These are phyloP conservation scores for Sceloporus tristichus DNA, from an alignment of 2,113 vertebrate genomes.

Conservation along the genomic window DNA sequence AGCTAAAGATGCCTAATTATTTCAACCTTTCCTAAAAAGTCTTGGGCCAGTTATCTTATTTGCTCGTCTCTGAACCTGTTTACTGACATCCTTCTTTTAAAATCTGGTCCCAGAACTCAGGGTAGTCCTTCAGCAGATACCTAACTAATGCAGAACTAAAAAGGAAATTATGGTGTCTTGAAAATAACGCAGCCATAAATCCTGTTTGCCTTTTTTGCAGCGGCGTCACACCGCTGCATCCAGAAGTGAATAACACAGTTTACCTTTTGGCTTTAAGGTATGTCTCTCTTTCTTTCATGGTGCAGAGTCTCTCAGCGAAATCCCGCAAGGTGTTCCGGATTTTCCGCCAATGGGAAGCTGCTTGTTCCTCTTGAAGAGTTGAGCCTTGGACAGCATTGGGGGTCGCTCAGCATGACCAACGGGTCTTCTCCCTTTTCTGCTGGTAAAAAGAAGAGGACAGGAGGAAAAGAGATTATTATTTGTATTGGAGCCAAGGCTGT, in stretches of 20 bases:
- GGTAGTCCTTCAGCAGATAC: too few relatives aligned
- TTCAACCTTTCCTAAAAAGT: too few relatives aligned
- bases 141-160: too few relatives aligned
- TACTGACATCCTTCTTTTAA: too few relatives aligned
- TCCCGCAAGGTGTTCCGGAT: slow-evolving; percentile 94
- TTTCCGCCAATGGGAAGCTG: slow-evolving; percentile 91
- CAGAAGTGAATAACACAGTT: too few relatives aligned
- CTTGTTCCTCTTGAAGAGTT: slow-evolving; percentile 77
- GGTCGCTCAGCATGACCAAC: rapidly evolving
- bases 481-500: rapidly evolving
- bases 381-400: not conserved
- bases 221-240: too few relatives aligned
- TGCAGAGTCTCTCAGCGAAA: slow-evolving; percentile 88
- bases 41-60: too few relatives aligned
- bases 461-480: rapidly evolving
- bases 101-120: too few relatives aligned
- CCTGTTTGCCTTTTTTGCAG: too few relatives aligned
- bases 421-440: not conserved
- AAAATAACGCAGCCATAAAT: not conserved
- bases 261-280: not conserved
- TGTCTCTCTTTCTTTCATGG: rapidly evolving
- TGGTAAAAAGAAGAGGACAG: not conserved
- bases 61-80: too few relatives aligned
- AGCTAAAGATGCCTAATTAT: too few relatives aligned
- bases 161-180: not conserved